Evolutionary conservation across 1,140 invertebrate species (phyloP).

Genomic region (Luehdorfia chinensis): DNA sequence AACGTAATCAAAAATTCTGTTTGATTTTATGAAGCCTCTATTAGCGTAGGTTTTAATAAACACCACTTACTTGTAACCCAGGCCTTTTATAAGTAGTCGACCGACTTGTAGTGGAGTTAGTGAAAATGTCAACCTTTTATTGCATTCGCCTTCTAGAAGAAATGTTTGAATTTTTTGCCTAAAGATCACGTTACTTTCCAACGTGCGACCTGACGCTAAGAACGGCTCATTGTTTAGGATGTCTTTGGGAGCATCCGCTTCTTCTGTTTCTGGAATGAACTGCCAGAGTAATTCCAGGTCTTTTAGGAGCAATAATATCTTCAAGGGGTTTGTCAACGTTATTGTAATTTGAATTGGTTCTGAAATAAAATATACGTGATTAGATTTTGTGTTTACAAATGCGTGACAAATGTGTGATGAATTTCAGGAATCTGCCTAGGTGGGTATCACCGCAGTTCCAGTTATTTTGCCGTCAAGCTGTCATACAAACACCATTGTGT

Average conservation of each 20-base stretch:
- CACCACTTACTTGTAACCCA: slow-evolving; percentile 66
- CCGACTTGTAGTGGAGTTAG: slow-evolving; percentile 65
- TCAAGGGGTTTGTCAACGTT: slow-evolving; percentile 88
- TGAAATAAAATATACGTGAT: slow-evolving; percentile 68
- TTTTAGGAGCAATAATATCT: slow-evolving; percentile 83
- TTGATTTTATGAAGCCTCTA: too few relatives aligned
- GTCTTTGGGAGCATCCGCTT: slow-evolving; percentile 41
- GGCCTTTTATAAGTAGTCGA: slow-evolving; percentile 50
- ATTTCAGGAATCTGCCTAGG: too few relatives aligned
- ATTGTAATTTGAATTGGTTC: slow-evolving; percentile 90
- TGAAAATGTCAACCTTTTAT: slow-evolving; percentile 53
- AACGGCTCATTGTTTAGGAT: slow-evolving; percentile 55
- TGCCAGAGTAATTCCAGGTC: slow-evolving; percentile 90
- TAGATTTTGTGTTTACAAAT: too few relatives aligned
- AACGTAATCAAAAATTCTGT: too few relatives aligned
- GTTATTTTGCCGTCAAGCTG: too few relatives aligned
- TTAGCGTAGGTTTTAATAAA: too few relatives aligned
- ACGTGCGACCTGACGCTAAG: slow-evolving; percentile 46
- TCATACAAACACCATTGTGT: too few relatives aligned
- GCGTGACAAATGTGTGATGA: too few relatives aligned
- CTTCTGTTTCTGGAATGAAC: slow-evolving; percentile 76
- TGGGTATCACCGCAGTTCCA: too few relatives aligned
- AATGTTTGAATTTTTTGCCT: slow-evolving; percentile 61
- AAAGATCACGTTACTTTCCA: slow-evolving; percentile 60
- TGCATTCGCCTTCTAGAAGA: slow-evolving; percentile 56